Evolutionary conservation across 2,888 invertebrate genomes (phyloP), one percentile per base, ranked within the genome.

Genomic region (Branchinecta sandiegonensis): DNA sequence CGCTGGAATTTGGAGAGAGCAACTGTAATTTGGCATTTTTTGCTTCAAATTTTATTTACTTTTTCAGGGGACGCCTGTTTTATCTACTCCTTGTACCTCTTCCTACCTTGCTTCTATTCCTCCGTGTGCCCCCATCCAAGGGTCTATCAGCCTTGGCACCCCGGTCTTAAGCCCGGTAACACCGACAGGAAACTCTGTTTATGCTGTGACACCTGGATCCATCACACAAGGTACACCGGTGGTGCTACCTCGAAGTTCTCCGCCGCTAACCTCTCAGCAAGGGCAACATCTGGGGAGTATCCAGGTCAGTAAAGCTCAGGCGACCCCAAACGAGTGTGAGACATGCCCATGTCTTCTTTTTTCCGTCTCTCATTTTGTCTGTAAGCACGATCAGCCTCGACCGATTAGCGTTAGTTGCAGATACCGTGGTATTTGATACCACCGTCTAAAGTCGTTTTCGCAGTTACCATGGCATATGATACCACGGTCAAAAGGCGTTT

Each of bases 221-320:
- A 89, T 89, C 68, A 84, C 85, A 0, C 83, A 85, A 71, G 86
- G 89, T 9, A 88, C 88, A 23, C 68, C 71, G 11, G 64, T 68
- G 47, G 74, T 75, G 47, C 76, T 74, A 68, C 74, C 75, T 11
- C 74, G 75, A 69, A 76, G 73, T 68, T 73, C 75, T 14, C 76
- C 78, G 3, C 77, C 78, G 8, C 74, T 66, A 65, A 47, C 63
- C n/a, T 56, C 12, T 56, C 63, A 56, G 23, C n/a, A 9, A 17
- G 14, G n/a, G 23, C 63, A 56, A 9, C n/a, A 9, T 10, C 63
- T 56, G 23, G 63, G 63, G 23, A 56, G 63, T 23, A 56, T 56
- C 10, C 63, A 56, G 63, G 63, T 56, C 37, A 37, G 37, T 37
- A 37, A 37, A 37, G 37, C 6, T 37, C 37, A 6, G 37, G 37